These are phyloP conservation scores for Taeniopygia guttata DNA, from an alignment of 2,797 vertebrate species.

Conservation along the genomic window DNA sequence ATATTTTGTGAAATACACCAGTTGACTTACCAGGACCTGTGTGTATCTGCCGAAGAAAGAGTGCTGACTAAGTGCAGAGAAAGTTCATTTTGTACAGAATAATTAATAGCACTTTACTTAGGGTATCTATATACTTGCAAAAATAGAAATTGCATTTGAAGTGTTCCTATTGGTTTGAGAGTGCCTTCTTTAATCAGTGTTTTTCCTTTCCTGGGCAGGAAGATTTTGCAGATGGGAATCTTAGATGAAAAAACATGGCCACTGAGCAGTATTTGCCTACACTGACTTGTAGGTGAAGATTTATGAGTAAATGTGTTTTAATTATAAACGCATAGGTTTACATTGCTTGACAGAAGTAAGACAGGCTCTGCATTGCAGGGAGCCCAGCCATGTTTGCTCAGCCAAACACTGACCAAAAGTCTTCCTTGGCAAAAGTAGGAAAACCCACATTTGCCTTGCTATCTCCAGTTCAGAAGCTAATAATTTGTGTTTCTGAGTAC, in stretches of 20 bases:
- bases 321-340: not conserved
- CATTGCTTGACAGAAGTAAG: not conserved
- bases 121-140: not conserved
- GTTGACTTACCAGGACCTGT: not conserved
- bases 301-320: not conserved
- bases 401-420: not conserved
- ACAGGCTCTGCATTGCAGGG: not conserved
- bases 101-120: conserved; percentile 43
- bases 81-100: conserved; percentile 31
- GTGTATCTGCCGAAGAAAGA: not conserved
- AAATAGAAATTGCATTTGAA: not conserved
- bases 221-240: not conserved
- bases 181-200: not conserved
- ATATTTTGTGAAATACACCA: not conserved
- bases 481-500: conserved; percentile 5
- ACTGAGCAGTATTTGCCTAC: not conserved
- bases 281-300: not conserved
- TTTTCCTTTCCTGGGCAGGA: not conserved
- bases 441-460: not conserved
- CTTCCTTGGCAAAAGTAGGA: not conserved
- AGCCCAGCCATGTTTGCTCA: not conserved
- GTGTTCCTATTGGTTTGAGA: not conserved
- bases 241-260: not conserved
- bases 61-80: not conserved
- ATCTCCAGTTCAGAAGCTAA: conserved; percentile 35